Conservation (phyloP, 2,888 invertebrate species). For the Apodemia mormo region DNA sequence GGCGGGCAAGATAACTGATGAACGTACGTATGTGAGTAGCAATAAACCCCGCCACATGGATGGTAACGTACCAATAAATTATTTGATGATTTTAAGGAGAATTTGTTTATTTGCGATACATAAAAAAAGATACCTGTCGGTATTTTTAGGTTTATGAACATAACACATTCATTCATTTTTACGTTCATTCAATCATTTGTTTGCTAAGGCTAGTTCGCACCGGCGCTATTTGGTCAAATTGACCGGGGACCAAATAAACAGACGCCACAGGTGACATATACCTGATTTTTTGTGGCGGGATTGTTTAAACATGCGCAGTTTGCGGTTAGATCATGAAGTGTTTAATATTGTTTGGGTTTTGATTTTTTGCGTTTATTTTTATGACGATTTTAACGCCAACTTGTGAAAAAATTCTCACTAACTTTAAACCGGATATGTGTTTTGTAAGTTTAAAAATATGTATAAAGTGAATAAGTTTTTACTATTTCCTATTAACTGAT, state of each 20-base stretch:
- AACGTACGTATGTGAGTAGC: too few relatives aligned
- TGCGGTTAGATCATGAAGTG: slow-evolving; percentile 45
- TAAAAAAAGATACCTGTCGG: not conserved
- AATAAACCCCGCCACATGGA: too few relatives aligned
- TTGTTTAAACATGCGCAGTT: slow-evolving; percentile 54
- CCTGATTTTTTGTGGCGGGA: slow-evolving; percentile 56
- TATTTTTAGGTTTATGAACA: slow-evolving; percentile 32
- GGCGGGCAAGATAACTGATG: too few relatives aligned
- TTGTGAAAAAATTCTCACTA: not conserved
- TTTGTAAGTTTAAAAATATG: not conserved
- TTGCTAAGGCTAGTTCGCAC: slow-evolving; percentile 66
- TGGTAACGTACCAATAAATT: too few relatives aligned
- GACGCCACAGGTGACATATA: slow-evolving; percentile 70
- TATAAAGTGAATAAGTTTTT: too few relatives aligned
- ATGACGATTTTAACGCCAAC: slow-evolving; percentile 6
- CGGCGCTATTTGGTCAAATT: slow-evolving; percentile 56
- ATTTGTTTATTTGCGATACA: too few relatives aligned
- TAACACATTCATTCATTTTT: slow-evolving; percentile 61
- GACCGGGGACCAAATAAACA: slow-evolving; percentile 43
- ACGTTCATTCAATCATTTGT: slow-evolving; percentile 59
- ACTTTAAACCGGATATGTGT: slow-evolving; percentile 21
- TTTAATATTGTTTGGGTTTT: slow-evolving; percentile 35
- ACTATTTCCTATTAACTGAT: too few relatives aligned
- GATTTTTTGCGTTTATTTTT: slow-evolving; percentile 38
- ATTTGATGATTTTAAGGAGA: too few relatives aligned